Evolutionary conservation across 2,797 vertebrate species (phyloP).

Genomic region (Podargus strigoides): DNA sequence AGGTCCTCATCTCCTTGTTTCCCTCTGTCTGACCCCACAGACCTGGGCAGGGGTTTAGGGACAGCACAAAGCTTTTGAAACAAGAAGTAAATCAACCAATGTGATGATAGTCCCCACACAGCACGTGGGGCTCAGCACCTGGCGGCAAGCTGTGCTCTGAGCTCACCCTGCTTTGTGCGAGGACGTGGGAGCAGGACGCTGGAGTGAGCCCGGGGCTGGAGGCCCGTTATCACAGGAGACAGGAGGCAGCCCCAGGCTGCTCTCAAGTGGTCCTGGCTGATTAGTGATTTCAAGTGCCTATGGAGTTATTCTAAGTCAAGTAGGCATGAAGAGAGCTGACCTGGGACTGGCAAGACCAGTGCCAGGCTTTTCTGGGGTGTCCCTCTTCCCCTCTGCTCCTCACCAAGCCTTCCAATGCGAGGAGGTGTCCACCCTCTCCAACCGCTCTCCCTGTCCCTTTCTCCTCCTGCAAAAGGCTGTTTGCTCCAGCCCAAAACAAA

Average conservation of each 20-base stretch:
- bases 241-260: conserved; percentile 26
- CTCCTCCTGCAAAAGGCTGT: conserved; percentile 19
- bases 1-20: background rate
- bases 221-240: conserved; percentile 16
- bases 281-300: conserved; percentile 58
- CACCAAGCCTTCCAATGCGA: fast-evolving
- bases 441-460: background rate
- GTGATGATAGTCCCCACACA: fast-evolving
- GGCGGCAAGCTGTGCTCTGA: background rate
- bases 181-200: background rate
- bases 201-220: background rate
- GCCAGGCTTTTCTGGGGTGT: background rate
- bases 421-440: background rate
- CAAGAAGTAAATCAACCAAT: background rate
- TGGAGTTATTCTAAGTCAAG: conserved; percentile 62
- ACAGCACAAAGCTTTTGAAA: background rate
- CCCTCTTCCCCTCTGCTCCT: background rate
- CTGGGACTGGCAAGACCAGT: background rate
- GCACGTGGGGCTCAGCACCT: background rate
- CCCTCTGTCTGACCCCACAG: background rate
- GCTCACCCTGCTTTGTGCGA: background rate
- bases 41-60: background rate
- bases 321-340: background rate
- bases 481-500: conserved; percentile 64
- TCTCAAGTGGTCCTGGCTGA: conserved; percentile 52